Conservation (phyloP, 1,140 invertebrate species). For the Bactericera cockerelli region DNA sequence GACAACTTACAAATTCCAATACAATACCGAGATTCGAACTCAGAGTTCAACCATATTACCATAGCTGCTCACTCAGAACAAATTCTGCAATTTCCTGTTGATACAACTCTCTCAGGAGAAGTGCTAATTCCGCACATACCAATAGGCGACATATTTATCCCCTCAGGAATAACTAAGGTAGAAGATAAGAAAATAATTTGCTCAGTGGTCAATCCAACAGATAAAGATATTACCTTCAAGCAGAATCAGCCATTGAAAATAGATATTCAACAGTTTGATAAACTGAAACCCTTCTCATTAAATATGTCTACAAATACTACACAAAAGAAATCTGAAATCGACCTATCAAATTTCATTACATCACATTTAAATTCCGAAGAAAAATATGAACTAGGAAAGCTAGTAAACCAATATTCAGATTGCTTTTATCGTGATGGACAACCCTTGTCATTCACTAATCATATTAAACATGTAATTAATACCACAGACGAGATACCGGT, state of each 20-base stretch:
- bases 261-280: not conserved
- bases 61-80: not conserved
- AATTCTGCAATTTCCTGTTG: not conserved
- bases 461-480: constrained; percentile 24
- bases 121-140: not conserved
- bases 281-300: not conserved
- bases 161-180: not conserved
- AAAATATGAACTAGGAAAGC: not conserved
- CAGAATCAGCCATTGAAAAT: not conserved
- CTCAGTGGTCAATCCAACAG: not conserved
- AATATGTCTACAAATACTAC: not conserved
- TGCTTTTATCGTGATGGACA: constrained; percentile 5
- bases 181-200: not conserved
- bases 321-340: not conserved
- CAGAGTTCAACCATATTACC: not conserved
- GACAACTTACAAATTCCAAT: not conserved
- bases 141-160: not conserved
- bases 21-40: not conserved
- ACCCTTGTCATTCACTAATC: constrained; percentile 16
- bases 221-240: not conserved
- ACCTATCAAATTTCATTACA: not conserved
- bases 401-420: not conserved
- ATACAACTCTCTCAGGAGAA: not conserved
- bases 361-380: not conserved
- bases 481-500: constrained; percentile 14